phyloP scores from a whole-genome alignment of 2,888 invertebrate genomes.

The Chloroclystis v-ata region DNA sequence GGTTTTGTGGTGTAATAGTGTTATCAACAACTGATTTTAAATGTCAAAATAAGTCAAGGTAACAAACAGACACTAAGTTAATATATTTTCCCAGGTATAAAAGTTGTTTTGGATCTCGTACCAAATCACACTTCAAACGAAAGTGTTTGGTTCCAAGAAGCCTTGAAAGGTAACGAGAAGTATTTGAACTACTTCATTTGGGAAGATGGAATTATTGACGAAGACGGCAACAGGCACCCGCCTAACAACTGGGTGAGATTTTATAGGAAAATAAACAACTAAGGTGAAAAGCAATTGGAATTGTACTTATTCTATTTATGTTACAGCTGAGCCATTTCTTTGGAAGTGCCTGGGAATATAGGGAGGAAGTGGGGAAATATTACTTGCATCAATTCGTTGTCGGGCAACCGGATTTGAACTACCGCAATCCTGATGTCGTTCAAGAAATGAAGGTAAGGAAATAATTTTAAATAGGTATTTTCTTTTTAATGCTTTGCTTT shows the following conservation, averaged over 20 bases:
- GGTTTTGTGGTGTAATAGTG: too few relatives aligned
- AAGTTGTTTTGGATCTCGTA: slow-evolving; percentile 81
- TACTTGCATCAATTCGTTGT: slow-evolving; percentile 85
- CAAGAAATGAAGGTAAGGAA: slow-evolving; percentile 77
- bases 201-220: slow-evolving; percentile 76
- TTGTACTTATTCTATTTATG: slow-evolving; percentile 2
- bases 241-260: slow-evolving; percentile 85
- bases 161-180: slow-evolving; percentile 77
- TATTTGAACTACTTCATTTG: slow-evolving; percentile 87
- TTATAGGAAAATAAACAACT: slow-evolving; percentile 1
- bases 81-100: slow-evolving; percentile 56
- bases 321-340: slow-evolving; percentile 76
- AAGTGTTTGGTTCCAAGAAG: slow-evolving; percentile 90
- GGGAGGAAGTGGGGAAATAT: slow-evolving; percentile 80
- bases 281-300: background rate
- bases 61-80: slow-evolving; percentile 6
- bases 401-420: slow-evolving; percentile 86
- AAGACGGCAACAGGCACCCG: slow-evolving; percentile 69
- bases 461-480: too few relatives aligned
- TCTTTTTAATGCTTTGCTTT: too few relatives aligned
- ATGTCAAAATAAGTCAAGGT: too few relatives aligned
- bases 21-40: too few relatives aligned
- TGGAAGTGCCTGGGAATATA: slow-evolving; percentile 86
- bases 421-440: slow-evolving; percentile 81
- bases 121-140: slow-evolving; percentile 88